Base-by-base conservation (phyloP, 2,113 vertebrate species). In the Oreochromis niloticus region DNA sequence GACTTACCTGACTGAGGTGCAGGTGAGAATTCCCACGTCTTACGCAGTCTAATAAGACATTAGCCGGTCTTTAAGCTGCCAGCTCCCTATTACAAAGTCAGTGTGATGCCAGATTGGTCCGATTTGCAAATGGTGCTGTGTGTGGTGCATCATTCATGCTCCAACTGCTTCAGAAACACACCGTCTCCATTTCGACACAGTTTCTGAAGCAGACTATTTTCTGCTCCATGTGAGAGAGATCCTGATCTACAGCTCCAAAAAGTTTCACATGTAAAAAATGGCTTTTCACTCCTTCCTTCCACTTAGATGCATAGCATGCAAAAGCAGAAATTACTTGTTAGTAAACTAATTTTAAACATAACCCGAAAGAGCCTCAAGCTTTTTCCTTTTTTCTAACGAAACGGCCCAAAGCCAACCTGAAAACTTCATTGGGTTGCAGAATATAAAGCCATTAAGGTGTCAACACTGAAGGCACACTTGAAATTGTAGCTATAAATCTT, bases 371-470 rank as follows among this genome's bases (percentile, higher is more conserved):
- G 19, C 27, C n/a, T 56, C 5, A 22, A 43, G 66, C 24, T 6
- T 52, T 30, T 17, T 46, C 7, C 39, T 27, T 59, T 46, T 43
- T 19, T n/a, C 27, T 57, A 59, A 56, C 3, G 1, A 83, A 75
- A 73, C 4, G 7, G 16, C 52, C 32, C 66, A 34, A 57, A 46
- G 16, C 7, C 17, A 46, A 32, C 52, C 24, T 56, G 50, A 71
- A 78, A 78, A 30, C 43, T 30, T 32, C 10, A 32, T n/a, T 78
- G 27, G 73, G 73, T 52, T 32, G 27, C 73, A 34, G 73, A 78
- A 78, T 50, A 78, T 52, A 13, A 78, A 52, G 17, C 46, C 73
- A 78, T 34, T 32, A 78, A 52, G 73, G 27, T 78, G 73, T 78
- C 73, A 50, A 46, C 36, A 43, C 50, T 66, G 50, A 56, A 7